phyloP scores from a whole-genome alignment of 2,113 vertebrate genomes.

The Eublepharis macularius region DNA sequence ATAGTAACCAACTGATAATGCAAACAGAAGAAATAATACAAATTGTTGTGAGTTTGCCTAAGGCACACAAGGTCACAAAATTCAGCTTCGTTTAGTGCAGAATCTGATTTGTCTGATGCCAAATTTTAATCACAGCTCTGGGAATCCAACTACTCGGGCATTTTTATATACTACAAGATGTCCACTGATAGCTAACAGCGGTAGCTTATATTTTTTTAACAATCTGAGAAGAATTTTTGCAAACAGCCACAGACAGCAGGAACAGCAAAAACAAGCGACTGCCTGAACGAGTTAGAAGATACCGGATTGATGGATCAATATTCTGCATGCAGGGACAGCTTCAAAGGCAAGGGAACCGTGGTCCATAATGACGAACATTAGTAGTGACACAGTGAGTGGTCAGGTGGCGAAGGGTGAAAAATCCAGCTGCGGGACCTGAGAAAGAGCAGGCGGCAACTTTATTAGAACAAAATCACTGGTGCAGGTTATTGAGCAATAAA shows the following conservation, averaged over 20 bases:
- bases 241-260: neutral
- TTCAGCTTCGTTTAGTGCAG: neutral
- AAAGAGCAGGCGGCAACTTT: constrained; percentile 4
- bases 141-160: neutral
- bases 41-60: neutral
- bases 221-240: neutral
- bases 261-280: neutral
- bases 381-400: neutral
- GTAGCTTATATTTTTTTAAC: neutral
- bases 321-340: neutral
- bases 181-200: neutral
- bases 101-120: neutral
- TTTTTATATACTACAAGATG: neutral
- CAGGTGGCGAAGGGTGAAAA: neutral
- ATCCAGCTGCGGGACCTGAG: neutral
- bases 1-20: no score
- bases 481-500: constrained; percentile 14
- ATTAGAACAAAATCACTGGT: constrained; percentile 1
- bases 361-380: neutral
- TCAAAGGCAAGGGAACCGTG: neutral
- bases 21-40: neutral
- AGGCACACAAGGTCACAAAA: neutral
- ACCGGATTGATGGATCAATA: neutral
- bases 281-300: neutral
- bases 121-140: neutral